Base-by-base conservation (phyloP, 2,888 invertebrate genomes). In the Metacarcinus magister region DNA sequence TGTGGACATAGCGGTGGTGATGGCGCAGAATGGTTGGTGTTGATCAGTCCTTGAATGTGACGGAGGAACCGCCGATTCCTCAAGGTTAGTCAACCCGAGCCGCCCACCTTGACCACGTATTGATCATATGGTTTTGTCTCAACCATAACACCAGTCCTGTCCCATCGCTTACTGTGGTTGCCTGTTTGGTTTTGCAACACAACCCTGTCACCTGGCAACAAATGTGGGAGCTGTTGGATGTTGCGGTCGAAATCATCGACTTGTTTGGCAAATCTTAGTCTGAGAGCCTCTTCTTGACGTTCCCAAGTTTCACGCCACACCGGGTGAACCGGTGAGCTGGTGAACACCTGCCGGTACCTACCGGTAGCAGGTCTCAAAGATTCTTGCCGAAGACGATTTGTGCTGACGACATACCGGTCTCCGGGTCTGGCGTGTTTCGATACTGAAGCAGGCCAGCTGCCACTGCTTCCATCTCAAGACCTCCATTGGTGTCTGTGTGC, bases 301-400 rank as follows among this genome's bases (percentile, higher is more conserved):
- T 89, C 48, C 89, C 92, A 95, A 67, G 94, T 48, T 54, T 93
- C n/a, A 43, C 48, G 93, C 87, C 75, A 95, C 32, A 39, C 44
- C 19, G 67, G 32, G 60, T 92, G 95, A 75, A 95, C 95, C 3
- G 48, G 0, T 48, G 92, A 13, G 90, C 92, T 91, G 90, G 95
- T 54, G 89, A 95, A 95, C 44, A 92, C 93, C 54, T 87, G 92
- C 46, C n/a, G n/a, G 28, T 95, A 8, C 48, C 93, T 8, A 95
- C 39, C 5, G 87, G 95, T 54, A 89, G 93, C 46, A 95, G 87
- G 67, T 93, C 94, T 0, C 93, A 39, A 89, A 90, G 90, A 90
- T 95, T 67, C 32, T 43, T 89, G 60, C 89, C 93, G 43, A 92
- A 95, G 16, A 82, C 48, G 43, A 95, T 95, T 32, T 95, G 95